Conservation (phyloP, 1,140 invertebrate genomes). For the Reticulitermes speratus region DNA sequence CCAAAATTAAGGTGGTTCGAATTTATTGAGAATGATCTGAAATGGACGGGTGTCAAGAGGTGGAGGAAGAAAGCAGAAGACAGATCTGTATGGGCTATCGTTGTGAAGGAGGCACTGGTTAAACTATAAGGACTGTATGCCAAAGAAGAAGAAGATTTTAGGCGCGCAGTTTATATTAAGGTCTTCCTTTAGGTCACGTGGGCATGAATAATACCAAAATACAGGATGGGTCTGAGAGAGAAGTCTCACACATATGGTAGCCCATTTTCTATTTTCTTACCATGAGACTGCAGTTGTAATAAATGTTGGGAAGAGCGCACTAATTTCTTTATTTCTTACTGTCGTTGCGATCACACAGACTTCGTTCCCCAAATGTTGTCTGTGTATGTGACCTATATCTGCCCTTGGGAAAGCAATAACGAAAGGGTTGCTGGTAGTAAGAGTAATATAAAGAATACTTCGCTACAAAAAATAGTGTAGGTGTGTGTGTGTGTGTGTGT, state of each 20-base stretch:
- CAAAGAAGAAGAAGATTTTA: too few relatives aligned
- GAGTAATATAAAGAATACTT: background rate
- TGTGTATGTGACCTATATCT: constrained; percentile 7
- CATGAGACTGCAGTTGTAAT: background rate
- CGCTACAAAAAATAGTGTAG: background rate
- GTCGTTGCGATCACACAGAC: background rate
- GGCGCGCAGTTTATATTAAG: too few relatives aligned
- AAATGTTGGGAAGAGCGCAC: background rate
- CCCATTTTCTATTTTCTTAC: background rate
- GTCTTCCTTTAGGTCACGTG: too few relatives aligned
- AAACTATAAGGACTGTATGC: too few relatives aligned
- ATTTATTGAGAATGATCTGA: too few relatives aligned
- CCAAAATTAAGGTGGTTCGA: too few relatives aligned
- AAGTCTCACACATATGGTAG: background rate
- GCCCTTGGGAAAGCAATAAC: background rate
- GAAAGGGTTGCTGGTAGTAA: background rate
- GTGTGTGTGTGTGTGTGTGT: too few relatives aligned
- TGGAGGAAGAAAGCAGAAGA: too few relatives aligned
- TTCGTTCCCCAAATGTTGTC: background rate
- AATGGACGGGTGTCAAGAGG: too few relatives aligned
- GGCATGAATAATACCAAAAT: too few relatives aligned
- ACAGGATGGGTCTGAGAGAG: background rate
- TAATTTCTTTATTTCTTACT: background rate
- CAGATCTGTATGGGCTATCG: too few relatives aligned
- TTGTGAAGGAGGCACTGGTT: too few relatives aligned